Evolutionary conservation across 2,113 vertebrate genomes (phyloP), one percentile per base, ranked within the genome.

Genomic region (Phalacrocorax pelagicus): DNA sequence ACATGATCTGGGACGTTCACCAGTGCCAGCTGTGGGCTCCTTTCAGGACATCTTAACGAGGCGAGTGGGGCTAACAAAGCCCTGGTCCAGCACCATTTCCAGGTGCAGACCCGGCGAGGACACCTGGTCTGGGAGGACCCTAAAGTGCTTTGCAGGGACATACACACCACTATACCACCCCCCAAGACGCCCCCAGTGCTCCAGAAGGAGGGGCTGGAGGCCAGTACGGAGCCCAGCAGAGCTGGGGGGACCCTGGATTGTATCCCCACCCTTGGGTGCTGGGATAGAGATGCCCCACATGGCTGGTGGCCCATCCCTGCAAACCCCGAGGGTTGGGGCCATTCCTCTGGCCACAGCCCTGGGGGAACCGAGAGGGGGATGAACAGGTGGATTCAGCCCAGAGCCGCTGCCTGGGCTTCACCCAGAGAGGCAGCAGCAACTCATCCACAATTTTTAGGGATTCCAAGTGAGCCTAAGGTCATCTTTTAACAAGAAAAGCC

Each of bases 1-100:
- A n/a, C 0, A 0, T 9, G 0, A 66, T 11, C 67, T 0, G 0
- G n/a, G 36, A 42, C 5, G 0, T 20, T 63, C 46, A 46, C 77
- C 11, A 2, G 69, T 16, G 79, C 61, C 92, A 91, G 57, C 36
- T 46, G 1, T 0, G 8, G 66, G 73, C 65, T 89, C 59, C 78
- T 51, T 26, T 14, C 2, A 1, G 47, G 52, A 65, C 2, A 0
- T 10, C 77, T 32, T 18, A 38, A 75, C 0, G 5, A 82, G n/a
- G 34, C 0, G 0, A 93, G 62, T 0, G 1, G 75, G 36, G 55
- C 52, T 80, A 65, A 88, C 0, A 0, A 86, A 72, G 54, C 49
- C 69, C 44, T 61, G 24, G 89, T 66, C 78, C 8, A 0, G 65
- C 55, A 65, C 34, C 1, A 0, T 47, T 71, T 86, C 94, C 81